These are phyloP conservation scores for Cepphus grylle DNA, from an alignment of 2,113 vertebrate species.

Conservation along the genomic window DNA sequence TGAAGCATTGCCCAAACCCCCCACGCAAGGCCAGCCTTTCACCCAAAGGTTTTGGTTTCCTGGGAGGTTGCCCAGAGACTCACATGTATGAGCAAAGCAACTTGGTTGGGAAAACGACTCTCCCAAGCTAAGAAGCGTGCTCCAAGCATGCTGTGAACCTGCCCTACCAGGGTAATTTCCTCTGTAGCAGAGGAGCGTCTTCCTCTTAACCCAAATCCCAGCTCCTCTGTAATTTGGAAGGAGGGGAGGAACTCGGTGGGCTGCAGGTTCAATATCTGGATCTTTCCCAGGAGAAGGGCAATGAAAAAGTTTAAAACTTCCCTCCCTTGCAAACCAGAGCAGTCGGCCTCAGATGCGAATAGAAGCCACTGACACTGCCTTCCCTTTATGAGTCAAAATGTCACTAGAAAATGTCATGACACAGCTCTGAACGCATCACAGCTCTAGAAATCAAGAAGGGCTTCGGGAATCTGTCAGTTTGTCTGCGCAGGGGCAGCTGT, in stretches of 20 bases:
- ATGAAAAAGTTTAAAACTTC: neutral
- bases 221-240: neutral
- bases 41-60: neutral
- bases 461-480: neutral
- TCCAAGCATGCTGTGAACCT: neutral
- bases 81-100: fast-evolving
- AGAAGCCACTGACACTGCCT: neutral
- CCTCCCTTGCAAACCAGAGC: neutral
- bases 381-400: neutral
- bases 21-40: neutral
- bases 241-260: neutral
- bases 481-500: neutral
- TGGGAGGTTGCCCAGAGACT: neutral
- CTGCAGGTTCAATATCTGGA: neutral
- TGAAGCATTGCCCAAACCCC: neutral
- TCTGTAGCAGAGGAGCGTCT: neutral
- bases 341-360: neutral
- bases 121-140: neutral
- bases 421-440: neutral
- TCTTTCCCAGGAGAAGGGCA: neutral
- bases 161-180: neutral
- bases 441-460: neutral
- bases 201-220: neutral
- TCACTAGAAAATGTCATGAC: neutral
- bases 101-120: neutral